Conservation (phyloP, 2,888 invertebrate species). For the Brachyopa scutellaris region DNA sequence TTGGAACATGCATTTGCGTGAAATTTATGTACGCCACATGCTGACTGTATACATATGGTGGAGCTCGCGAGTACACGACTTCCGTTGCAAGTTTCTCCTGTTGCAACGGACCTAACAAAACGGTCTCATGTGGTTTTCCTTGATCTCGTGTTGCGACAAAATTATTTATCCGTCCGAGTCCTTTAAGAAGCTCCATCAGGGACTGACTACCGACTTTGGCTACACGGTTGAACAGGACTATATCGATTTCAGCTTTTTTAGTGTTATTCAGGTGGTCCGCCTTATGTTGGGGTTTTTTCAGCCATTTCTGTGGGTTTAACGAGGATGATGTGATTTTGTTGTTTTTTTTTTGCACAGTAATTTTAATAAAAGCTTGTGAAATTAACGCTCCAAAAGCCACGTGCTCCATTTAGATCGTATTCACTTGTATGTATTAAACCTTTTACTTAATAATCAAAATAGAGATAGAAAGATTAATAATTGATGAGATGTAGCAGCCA, state of each 20-base stretch:
- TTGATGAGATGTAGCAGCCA: no score
- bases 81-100: slow-evolving; percentile 88
- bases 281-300: neutral
- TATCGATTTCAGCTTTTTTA: slow-evolving; percentile 83
- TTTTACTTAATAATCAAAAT: no score
- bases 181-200: slow-evolving; percentile 90
- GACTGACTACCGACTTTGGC: slow-evolving; percentile 96
- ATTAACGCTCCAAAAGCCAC: neutral
- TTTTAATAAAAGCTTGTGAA: neutral
- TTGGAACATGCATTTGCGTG: slow-evolving; percentile 88
- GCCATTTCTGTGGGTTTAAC: slow-evolving; percentile 22
- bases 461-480: no score
- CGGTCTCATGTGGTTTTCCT: slow-evolving; percentile 92
- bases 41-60: slow-evolving; percentile 92
- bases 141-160: slow-evolving; percentile 85
- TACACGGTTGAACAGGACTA: slow-evolving; percentile 93
- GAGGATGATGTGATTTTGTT: neutral
- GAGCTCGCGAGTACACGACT: slow-evolving; percentile 86
- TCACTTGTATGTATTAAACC: no score
- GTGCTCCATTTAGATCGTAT: neutral
- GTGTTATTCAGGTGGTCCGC: slow-evolving; percentile 77
- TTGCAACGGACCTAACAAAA: slow-evolving; percentile 88
- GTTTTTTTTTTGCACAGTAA: no score
- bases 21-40: slow-evolving; percentile 95
- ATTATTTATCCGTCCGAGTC: slow-evolving; percentile 83